These are phyloP conservation scores for Kryphioiulus occultus DNA, from an alignment of 2,888 invertebrate genomes.

Conservation along the genomic window DNA sequence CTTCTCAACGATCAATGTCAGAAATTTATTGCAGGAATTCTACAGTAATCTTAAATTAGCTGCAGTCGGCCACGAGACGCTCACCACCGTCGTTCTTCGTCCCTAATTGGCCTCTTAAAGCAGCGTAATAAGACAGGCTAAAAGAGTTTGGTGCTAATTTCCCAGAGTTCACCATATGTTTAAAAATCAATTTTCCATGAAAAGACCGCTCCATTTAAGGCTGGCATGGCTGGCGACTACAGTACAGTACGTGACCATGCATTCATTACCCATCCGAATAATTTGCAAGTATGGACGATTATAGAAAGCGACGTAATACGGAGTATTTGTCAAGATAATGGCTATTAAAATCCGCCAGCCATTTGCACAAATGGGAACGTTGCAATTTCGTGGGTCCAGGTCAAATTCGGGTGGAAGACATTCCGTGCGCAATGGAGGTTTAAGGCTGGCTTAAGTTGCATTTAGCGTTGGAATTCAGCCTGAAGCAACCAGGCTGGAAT, in stretches of 20 bases:
- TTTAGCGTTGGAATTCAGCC: background rate
- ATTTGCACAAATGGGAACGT: slow-evolving; percentile 1
- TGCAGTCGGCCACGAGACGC: too few relatives aligned
- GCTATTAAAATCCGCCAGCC: background rate
- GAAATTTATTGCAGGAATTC: too few relatives aligned
- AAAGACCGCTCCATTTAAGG: background rate
- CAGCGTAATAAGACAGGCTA: too few relatives aligned
- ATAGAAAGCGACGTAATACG: background rate
- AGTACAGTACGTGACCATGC: too few relatives aligned
- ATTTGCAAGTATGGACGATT: background rate
- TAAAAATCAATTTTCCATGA: background rate
- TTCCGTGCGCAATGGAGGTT: background rate
- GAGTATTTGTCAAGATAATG: slow-evolving; percentile 28
- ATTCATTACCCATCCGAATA: background rate
- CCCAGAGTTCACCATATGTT: background rate
- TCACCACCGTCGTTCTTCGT: too few relatives aligned
- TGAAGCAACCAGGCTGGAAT: background rate
- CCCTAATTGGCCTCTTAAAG: too few relatives aligned
- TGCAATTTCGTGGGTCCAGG: background rate
- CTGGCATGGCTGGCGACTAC: background rate
- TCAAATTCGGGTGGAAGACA: background rate
- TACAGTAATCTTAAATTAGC: too few relatives aligned
- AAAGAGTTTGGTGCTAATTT: too few relatives aligned
- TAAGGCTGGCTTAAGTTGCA: background rate
- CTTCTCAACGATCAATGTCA: too few relatives aligned